These are phyloP conservation scores for Disparrhopalites patrizii DNA, from an alignment of 2,888 invertebrate species.

Conservation along the genomic window DNA sequence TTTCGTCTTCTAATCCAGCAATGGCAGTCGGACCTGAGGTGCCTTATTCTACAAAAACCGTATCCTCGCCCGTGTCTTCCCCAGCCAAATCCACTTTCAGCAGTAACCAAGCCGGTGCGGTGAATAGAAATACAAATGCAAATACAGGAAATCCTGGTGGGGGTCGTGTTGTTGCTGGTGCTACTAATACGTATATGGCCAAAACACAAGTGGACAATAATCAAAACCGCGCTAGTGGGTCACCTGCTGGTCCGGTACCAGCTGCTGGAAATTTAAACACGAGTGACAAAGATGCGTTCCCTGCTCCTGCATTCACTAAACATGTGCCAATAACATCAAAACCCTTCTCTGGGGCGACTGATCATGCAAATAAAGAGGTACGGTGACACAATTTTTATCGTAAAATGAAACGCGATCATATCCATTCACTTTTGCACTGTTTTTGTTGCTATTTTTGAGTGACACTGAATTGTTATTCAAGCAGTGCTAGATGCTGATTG, in stretches of 20 bases:
- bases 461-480: background rate
- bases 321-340: constrained; percentile 46
- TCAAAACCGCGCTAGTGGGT: constrained; percentile 16
- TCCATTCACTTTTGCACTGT: no score
- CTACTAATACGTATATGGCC: constrained; percentile 32
- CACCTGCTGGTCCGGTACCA: constrained; percentile 26
- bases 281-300: constrained; percentile 47
- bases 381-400: background rate
- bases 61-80: constrained; percentile 37
- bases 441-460: background rate
- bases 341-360: constrained; percentile 46
- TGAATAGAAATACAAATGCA: constrained; percentile 19
- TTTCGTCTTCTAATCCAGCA: constrained; percentile 15
- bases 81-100: constrained; percentile 27
- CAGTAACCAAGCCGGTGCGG: constrained; percentile 28
- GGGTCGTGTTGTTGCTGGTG: constrained; percentile 33
- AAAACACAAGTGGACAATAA: constrained; percentile 34
- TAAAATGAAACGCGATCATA: no score
- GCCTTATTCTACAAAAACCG: constrained; percentile 15
- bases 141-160: constrained; percentile 15
- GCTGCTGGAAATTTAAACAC: constrained; percentile 32
- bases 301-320: constrained; percentile 45
- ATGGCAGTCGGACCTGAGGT: constrained; percentile 31
- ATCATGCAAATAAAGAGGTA: constrained; percentile 46
- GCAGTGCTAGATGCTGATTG: background rate